Conservation (phyloP, 2,113 vertebrate genomes). For the Grantiella picta region DNA sequence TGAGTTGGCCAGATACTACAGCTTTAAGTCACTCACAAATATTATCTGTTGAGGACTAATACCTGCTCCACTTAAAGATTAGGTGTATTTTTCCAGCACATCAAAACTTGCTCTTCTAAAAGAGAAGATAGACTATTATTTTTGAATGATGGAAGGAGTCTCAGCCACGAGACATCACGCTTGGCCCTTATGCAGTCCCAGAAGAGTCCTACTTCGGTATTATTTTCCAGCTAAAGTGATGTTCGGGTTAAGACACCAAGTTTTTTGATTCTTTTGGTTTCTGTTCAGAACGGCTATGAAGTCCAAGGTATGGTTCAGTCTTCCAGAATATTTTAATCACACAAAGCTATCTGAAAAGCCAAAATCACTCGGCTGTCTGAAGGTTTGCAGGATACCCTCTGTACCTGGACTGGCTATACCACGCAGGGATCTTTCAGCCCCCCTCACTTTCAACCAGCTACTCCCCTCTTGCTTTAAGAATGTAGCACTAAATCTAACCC, state of each 20-base stretch:
- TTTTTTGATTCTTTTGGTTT: neutral
- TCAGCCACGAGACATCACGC: neutral
- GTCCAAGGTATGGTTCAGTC: neutral
- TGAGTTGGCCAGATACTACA: neutral
- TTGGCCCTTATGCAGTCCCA: neutral
- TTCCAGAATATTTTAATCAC: neutral
- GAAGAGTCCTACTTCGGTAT: neutral
- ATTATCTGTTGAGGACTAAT: neutral
- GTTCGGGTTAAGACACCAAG: neutral
- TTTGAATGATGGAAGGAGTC: neutral
- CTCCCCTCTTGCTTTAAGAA: slow-evolving; percentile 16
- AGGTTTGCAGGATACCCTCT: neutral
- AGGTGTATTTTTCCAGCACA: neutral
- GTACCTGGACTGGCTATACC: neutral
- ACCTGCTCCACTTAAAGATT: neutral
- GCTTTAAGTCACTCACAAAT: neutral
- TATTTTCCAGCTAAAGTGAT: neutral
- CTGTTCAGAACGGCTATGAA: neutral
- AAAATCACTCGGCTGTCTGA: neutral
- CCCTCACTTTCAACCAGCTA: neutral
- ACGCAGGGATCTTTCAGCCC: neutral
- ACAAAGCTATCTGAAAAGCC: neutral
- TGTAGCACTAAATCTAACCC: slow-evolving; percentile 30
- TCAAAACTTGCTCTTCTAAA: neutral
- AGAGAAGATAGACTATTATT: neutral